phyloP scores from a whole-genome alignment of 2,113 vertebrate genomes.

The Nerophis ophidion region DNA sequence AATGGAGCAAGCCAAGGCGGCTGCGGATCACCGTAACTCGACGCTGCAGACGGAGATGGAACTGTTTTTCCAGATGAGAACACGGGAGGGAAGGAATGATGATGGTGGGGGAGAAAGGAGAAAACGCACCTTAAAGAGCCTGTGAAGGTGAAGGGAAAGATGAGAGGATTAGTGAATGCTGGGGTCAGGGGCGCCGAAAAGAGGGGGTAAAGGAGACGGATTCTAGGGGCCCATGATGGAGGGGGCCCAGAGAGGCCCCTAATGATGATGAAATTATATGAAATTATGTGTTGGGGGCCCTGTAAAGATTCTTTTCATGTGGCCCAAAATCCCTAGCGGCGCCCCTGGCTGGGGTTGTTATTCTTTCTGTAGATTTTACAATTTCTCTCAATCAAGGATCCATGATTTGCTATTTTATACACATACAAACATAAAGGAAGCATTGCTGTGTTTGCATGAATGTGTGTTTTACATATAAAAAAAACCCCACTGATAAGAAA shows the following conservation, averaged over 20 bases:
- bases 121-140: slow-evolving; percentile 34
- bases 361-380: neutral
- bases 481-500: slow-evolving; percentile 1
- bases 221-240: too few species aligned
- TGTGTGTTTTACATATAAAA: slow-evolving; percentile 12
- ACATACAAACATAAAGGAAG: neutral
- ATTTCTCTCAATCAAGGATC: neutral
- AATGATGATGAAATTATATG: too few species aligned
- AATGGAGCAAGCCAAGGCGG: slow-evolving; percentile 68
- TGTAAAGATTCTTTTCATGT: too few species aligned
- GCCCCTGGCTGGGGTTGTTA: neutral
- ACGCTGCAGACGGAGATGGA: slow-evolving; percentile 75
- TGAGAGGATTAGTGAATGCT: neutral
- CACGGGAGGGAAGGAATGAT: slow-evolving; percentile 28
- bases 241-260: too few species aligned
- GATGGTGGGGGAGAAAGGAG: slow-evolving; percentile 27
- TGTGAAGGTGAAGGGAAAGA: slow-evolving; percentile 15
- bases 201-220: too few species aligned
- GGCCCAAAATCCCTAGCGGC: too few species aligned
- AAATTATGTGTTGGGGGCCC: too few species aligned
- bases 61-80: slow-evolving; percentile 70
- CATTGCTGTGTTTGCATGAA: slow-evolving; percentile 33
- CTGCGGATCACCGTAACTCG: slow-evolving; percentile 71
- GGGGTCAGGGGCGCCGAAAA: too few species aligned
- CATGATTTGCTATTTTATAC: neutral